Evolutionary conservation across 2,113 vertebrate genomes (phyloP).

Genomic region (Oceanodroma tethys): DNA sequence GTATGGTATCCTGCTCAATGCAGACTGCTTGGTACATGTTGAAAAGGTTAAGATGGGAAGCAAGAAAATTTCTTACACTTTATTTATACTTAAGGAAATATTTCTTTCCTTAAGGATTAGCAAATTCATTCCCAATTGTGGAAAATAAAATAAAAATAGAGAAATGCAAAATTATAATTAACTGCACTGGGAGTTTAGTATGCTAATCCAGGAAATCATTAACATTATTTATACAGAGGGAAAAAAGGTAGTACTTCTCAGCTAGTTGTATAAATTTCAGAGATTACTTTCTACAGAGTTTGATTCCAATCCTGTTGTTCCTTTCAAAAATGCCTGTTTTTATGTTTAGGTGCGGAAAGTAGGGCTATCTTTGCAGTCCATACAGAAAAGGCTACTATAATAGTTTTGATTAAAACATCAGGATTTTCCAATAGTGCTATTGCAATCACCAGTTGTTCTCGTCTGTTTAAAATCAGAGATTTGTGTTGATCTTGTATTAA

Average conservation of each 20-base stretch:
- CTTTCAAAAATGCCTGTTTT: background rate
- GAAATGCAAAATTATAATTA: background rate
- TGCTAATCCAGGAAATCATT: conserved; percentile 4
- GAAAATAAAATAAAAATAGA: background rate
- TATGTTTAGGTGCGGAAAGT: background rate
- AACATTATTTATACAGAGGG: background rate
- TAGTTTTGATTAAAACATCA: background rate
- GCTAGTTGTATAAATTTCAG: background rate
- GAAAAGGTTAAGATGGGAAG: background rate
- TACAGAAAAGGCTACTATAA: background rate
- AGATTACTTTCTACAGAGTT: background rate
- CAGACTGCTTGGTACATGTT: background rate
- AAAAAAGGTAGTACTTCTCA: background rate
- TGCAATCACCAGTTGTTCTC: background rate
- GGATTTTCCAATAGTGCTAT: background rate
- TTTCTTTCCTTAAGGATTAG: background rate
- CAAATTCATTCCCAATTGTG: background rate
- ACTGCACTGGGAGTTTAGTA: background rate
- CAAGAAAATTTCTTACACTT: background rate
- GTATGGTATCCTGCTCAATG: background rate
- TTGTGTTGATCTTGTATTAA: background rate
- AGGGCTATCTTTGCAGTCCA: background rate
- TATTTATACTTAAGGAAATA: background rate
- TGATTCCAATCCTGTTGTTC: background rate
- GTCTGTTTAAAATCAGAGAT: background rate